Conservation (phyloP, 2,888 invertebrate genomes). For the Tinea semifulvella region DNA sequence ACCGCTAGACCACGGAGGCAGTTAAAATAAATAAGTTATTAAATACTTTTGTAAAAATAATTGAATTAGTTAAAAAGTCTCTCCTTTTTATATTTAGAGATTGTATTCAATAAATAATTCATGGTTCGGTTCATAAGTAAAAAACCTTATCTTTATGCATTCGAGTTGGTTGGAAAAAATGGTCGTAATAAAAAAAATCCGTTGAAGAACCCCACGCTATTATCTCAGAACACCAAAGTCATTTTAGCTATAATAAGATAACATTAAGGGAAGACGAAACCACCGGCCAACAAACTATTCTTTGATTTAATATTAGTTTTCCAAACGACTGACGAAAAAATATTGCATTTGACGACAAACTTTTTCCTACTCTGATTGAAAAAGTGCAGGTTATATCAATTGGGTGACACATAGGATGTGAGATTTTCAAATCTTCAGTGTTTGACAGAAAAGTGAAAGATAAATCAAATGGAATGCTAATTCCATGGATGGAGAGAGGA, state of each 20-base stretch:
- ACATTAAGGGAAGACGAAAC: constrained; percentile 51
- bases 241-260: constrained; percentile 68
- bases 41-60: neutral
- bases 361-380: too few relatives aligned
- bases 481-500: too few relatives aligned
- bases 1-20: too few relatives aligned
- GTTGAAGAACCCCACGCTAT: constrained; percentile 41
- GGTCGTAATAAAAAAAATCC: constrained; percentile 19
- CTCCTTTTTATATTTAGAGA: constrained; percentile 2
- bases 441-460: too few relatives aligned
- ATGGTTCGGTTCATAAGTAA: constrained; percentile 27
- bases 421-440: too few relatives aligned
- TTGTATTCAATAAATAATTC: constrained; percentile 7
- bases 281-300: constrained; percentile 19
- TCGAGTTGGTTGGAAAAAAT: constrained; percentile 41
- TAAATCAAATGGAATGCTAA: too few relatives aligned
- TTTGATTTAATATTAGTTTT: too few relatives aligned
- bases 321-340: too few relatives aligned
- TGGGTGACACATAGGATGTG: too few relatives aligned
- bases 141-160: constrained; percentile 42
- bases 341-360: too few relatives aligned
- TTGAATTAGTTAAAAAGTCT: neutral
- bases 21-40: neutral
- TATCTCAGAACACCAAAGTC: constrained; percentile 66
- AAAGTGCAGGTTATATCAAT: too few relatives aligned